Evolutionary conservation across 2,888 invertebrate species (phyloP), one percentile per base, ranked within the genome.

Genomic region (Horisme vitalbata): DNA sequence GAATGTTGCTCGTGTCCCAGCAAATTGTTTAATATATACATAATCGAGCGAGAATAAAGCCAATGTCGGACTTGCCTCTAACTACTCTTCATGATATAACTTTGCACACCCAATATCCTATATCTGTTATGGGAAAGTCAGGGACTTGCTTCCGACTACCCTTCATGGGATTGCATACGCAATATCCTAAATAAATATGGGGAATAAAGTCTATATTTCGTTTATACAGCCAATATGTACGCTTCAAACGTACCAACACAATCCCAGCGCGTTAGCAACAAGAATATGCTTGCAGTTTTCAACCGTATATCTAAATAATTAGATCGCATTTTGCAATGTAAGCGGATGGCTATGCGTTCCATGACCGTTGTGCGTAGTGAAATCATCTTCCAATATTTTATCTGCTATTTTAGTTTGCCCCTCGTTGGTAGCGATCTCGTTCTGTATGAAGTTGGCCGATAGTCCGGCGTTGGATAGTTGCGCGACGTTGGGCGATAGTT

Each of bases 311-410:
- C 39, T 13, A 44, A 18, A 9, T 6, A 4, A 20, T 78, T 85
- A 88, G 59, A 87, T 84, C 26, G 86, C 87, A 59, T 88, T 88
- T 51, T 83, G 85, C 63, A 88, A 62, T 39, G 88, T 87, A 38
- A 88, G 64, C 52, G 88, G 86, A 52, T 88, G 87, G 33, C 65
- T 63, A 51, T 71, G 73, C 36, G 69, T 41, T 5, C 68, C 67
- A 61, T 86, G 85, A 3, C 86, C 87, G 61, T 89, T 89, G 83
- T 86, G 87, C 78, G 87, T 68, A n/a, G 83, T 71, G 72, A 82
- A 87, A 55, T 87, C 88, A 23, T 83, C 84, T 36, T 79, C 79
- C 2, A 73, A 57, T 34, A 65, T 57, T 43, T 71, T 65, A 35
- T 75, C 73, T 18, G 68, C 61, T 53, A 72, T 45, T 58, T 76